Evolutionary conservation across 2,888 invertebrate species (phyloP).

Genomic region (Adineta ricciae): DNA sequence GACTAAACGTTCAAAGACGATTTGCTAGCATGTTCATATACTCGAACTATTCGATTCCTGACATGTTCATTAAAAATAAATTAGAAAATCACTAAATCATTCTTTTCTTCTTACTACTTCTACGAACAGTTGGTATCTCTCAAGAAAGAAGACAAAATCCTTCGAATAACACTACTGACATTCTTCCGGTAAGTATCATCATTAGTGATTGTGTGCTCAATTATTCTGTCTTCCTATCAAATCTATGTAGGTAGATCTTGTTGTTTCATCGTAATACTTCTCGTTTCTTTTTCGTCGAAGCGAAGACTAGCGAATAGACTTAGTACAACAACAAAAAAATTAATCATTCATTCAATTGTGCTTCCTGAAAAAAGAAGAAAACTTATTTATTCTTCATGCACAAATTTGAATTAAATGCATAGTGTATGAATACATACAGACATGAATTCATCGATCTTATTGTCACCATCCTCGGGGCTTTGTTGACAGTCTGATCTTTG

Average conservation of each 20-base stretch:
- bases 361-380: neutral
- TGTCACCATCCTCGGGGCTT: conserved; percentile 9
- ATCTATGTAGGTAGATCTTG: neutral
- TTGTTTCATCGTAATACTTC: neutral
- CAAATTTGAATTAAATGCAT: neutral
- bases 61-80: conserved; percentile 8
- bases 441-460: neutral
- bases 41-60: neutral
- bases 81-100: conserved; percentile 15
- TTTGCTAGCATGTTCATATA: neutral
- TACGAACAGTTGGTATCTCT: neutral
- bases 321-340: conserved; percentile 1
- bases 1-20: neutral
- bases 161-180: neutral
- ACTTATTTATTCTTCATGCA: neutral
- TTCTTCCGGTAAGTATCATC: conserved; percentile 8
- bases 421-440: neutral
- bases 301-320: neutral
- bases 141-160: neutral
- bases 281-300: neutral
- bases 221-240: neutral
- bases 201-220: neutral
- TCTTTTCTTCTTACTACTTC: neutral
- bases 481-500: conserved; percentile 1
- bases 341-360: conserved; percentile 11